Percentiles rank a stretch among this genome's conserved stretches.
Evolutionary conservation across 2,113 vertebrate species (phyloP).

Genomic region (Bufo gargarizans): DNA sequence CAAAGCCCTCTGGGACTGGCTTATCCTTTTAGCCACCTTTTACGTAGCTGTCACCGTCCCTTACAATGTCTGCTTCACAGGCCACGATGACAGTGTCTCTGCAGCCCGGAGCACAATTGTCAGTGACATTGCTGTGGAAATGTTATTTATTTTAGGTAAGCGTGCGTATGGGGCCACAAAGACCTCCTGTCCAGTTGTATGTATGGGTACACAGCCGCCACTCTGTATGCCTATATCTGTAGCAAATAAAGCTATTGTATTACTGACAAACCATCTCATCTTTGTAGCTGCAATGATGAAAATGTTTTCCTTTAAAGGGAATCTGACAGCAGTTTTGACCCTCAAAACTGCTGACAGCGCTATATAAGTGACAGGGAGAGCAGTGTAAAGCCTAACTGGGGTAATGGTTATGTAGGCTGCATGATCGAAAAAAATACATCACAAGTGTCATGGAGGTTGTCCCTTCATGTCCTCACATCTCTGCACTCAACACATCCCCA

Average conservation of each 20-base stretch:
- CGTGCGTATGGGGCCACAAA: constrained; percentile 19
- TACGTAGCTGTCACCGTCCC: constrained; percentile 93
- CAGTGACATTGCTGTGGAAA: constrained; percentile 92
- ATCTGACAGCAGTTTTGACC: too few species aligned
- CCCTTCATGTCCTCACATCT: too few species aligned
- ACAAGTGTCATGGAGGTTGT: too few species aligned
- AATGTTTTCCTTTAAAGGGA: too few species aligned
- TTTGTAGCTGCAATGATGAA: neutral
- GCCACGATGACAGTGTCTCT: constrained; percentile 76
- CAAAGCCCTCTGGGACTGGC: constrained; percentile 95
- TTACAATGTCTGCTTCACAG: constrained; percentile 93
- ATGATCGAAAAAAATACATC: too few species aligned
- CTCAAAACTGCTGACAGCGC: too few species aligned
- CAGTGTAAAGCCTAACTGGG: too few species aligned
- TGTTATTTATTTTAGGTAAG: constrained; percentile 95
- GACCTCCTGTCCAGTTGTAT: neutral
- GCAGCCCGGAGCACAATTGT: constrained; percentile 84
- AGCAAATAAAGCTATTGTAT: neutral
- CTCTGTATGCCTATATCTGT: neutral
- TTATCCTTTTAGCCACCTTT: constrained; percentile 95
- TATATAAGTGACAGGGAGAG: too few species aligned
- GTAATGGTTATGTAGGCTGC: too few species aligned
- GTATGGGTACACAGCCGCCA: neutral
- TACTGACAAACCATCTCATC: neutral
- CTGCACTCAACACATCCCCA: too few species aligned